These are phyloP conservation scores for Aporophyla nigra DNA, from an alignment of 2,888 invertebrate species.

Conservation along the genomic window DNA sequence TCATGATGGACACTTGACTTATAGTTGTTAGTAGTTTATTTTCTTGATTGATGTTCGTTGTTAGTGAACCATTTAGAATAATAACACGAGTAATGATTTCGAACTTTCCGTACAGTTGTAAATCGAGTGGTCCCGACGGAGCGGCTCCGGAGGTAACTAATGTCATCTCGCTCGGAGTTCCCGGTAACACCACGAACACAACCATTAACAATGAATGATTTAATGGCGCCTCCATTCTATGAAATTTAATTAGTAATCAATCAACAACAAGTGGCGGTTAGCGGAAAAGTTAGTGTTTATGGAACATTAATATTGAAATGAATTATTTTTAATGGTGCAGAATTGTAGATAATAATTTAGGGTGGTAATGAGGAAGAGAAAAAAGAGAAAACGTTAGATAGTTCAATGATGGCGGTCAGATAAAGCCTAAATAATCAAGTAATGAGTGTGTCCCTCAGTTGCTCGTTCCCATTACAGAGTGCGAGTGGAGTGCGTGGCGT, in stretches of 20 bases:
- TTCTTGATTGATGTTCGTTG: slow-evolving; percentile 27
- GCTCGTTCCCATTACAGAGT: slow-evolving; percentile 42
- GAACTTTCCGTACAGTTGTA: slow-evolving; percentile 49
- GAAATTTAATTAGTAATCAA: slow-evolving; percentile 60
- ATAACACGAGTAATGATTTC: slow-evolving; percentile 50
- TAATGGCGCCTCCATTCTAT: slow-evolving; percentile 53
- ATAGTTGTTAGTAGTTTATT: slow-evolving; percentile 16
- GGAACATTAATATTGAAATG: slow-evolving; percentile 24
- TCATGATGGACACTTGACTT: slow-evolving; percentile 1
- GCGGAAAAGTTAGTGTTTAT: slow-evolving; percentile 8
- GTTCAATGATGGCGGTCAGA: background rate
- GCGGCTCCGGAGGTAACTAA: slow-evolving; percentile 48
- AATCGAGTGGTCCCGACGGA: slow-evolving; percentile 37
- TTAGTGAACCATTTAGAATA: slow-evolving; percentile 35
- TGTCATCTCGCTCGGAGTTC: slow-evolving; percentile 56
- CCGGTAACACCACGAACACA: slow-evolving; percentile 37
- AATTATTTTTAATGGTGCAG: background rate
- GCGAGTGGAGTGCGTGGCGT: slow-evolving; percentile 54
- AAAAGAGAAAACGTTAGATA: background rate
- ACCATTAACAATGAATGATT: slow-evolving; percentile 48
- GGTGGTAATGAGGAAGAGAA: background rate
- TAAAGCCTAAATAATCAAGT: slow-evolving; percentile 18
- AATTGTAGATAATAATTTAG: slow-evolving; percentile 6
- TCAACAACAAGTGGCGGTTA: slow-evolving; percentile 23
- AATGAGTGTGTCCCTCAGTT: slow-evolving; percentile 27